phyloP scores from a whole-genome alignment of 2,888 invertebrate species.

The Eudemis profundana region DNA sequence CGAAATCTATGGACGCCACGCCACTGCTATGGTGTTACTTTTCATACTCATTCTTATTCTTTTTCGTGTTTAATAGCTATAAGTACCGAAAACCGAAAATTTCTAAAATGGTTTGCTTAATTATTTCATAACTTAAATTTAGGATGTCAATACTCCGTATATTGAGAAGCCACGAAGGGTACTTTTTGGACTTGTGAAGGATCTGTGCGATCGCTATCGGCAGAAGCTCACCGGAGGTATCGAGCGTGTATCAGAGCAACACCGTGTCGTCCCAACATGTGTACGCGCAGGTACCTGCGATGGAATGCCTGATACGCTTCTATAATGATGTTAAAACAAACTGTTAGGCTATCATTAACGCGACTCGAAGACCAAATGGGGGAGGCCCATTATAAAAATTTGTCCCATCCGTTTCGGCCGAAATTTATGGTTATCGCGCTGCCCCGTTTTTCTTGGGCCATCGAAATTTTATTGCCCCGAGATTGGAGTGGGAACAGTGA shows the following conservation, averaged over 20 bases:
- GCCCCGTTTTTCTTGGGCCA: conserved; percentile 78
- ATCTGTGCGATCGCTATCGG: conserved; percentile 42
- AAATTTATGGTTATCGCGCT: conserved; percentile 84
- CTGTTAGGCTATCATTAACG: conserved; percentile 84
- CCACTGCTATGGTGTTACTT: too few relatives aligned
- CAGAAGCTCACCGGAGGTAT: conserved; percentile 53
- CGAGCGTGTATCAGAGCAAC: conserved; percentile 58
- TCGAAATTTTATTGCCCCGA: conserved; percentile 80
- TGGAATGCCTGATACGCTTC: conserved; percentile 82
- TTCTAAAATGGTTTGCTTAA: too few relatives aligned
- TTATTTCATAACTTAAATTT: background rate
- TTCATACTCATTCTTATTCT: too few relatives aligned
- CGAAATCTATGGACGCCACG: too few relatives aligned
- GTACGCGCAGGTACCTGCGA: conserved; percentile 74
- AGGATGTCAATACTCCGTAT: background rate
- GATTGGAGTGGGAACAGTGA: conserved; percentile 83
- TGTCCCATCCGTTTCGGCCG: conserved; percentile 84
- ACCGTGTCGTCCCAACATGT: conserved; percentile 62
- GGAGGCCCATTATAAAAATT: conserved; percentile 84
- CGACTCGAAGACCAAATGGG: conserved; percentile 79
- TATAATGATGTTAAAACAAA: conserved; percentile 86
- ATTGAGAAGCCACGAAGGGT: conserved; percentile 2
- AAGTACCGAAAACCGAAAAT: too few relatives aligned
- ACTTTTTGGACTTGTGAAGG: conserved; percentile 8
- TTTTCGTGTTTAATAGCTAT: too few relatives aligned